A percentile compares a stretch with the other conserved stretches of the same genome.
Evolutionary conservation across 2,113 vertebrate genomes (phyloP).

Genomic region (Austrofundulus limnaeus): DNA sequence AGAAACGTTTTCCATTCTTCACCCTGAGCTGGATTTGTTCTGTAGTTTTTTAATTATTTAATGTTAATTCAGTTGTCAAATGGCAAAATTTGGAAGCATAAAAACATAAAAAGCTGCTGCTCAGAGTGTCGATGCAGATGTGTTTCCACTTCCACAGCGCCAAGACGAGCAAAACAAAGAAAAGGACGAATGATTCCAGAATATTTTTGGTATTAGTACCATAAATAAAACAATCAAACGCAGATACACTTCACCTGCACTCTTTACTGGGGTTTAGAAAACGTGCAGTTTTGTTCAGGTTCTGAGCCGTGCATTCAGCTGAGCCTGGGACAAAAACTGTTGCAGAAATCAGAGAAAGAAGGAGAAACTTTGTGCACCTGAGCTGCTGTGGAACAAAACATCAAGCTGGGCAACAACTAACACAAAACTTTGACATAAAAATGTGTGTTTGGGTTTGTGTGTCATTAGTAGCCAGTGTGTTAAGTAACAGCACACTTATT

Average conservation of each 20-base stretch:
- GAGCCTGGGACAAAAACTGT: no score
- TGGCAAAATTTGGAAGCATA: background rate
- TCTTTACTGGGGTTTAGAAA: no score
- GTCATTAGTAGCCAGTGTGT: conserved; percentile 24
- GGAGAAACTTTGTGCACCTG: no score
- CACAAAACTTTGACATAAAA: no score
- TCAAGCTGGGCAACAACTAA: no score
- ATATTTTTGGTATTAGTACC: no score
- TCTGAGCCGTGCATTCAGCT: no score
- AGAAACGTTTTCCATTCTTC: background rate
- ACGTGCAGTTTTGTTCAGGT: no score
- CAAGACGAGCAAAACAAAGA: conserved; percentile 17
- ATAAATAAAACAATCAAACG: background rate
- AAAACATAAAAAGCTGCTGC: background rate
- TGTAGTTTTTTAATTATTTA: background rate
- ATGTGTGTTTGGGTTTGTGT: conserved; percentile 12
- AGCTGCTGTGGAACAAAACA: no score
- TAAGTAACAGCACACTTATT: conserved; percentile 28
- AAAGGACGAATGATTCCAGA: no score
- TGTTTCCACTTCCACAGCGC: conserved; percentile 31
- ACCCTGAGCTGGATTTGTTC: conserved; percentile 3
- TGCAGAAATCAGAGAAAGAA: no score
- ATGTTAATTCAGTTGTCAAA: conserved; percentile 11
- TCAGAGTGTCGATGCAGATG: conserved; percentile 4
- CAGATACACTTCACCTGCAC: conserved; percentile 1